These are phyloP conservation scores for Holothuria scabra DNA, from an alignment of 53 echinoderm and acorn worm species.

Conservation along the genomic window DNA sequence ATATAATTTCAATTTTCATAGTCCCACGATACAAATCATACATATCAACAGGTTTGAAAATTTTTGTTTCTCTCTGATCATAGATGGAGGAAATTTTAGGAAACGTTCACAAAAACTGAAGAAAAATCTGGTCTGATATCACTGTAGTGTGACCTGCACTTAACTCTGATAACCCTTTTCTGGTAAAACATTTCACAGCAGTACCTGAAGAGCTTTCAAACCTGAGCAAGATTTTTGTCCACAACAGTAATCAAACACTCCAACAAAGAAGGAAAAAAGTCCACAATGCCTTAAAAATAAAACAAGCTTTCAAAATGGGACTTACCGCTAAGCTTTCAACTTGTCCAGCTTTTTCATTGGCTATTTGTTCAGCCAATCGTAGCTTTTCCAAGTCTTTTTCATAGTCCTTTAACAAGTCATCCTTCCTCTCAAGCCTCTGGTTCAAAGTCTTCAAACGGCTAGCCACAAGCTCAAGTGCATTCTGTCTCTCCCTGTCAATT, in stretches of 20 bases:
- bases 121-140: no score
- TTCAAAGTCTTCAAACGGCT: conserved; percentile 85
- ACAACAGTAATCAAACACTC: not conserved
- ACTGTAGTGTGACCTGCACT: no score
- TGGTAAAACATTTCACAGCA: no score
- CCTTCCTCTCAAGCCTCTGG: conserved; percentile 96
- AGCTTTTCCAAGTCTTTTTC: conserved; percentile 97
- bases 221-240: no score
- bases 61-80: no score
- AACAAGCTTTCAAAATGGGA: not conserved
- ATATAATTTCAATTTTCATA: no score
- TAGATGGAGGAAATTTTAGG: no score
- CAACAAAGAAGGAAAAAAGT: not conserved
- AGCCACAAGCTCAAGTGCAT: conserved; percentile 75
- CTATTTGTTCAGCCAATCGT: conserved; percentile 88
- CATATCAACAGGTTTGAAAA: no score
- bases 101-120: no score
- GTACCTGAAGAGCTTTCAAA: no score
- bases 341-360: conserved; percentile 87
- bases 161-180: no score
- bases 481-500: conserved; percentile 65
- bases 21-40: no score
- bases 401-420: conserved; percentile 85
- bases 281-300: not conserved
- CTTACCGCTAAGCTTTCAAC: conserved; percentile 92